These are phyloP conservation scores for Stratiomys singularior DNA, from an alignment of 2,888 invertebrate species.

Conservation along the genomic window DNA sequence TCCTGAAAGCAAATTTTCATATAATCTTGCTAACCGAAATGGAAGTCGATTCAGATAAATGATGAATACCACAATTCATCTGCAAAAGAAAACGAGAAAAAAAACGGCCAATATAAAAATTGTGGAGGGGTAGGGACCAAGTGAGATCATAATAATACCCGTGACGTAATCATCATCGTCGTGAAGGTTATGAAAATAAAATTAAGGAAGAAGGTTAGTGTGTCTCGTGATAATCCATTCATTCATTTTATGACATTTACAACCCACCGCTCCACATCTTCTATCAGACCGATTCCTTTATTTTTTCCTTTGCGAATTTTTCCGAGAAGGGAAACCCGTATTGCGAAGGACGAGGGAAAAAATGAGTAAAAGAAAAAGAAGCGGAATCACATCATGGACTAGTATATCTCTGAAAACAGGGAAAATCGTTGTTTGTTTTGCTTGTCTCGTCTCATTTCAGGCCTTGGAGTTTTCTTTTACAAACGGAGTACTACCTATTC, in stretches of 20 bases:
- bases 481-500: not conserved
- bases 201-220: constrained; percentile 53
- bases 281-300: constrained; percentile 8
- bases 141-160: constrained; percentile 28
- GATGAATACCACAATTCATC: constrained; percentile 4
- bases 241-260: constrained; percentile 53
- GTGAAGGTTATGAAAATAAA: constrained; percentile 53
- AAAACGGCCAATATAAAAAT: not conserved
- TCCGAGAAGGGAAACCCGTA: constrained; percentile 16
- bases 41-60: not conserved
- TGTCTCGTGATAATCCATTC: constrained; percentile 54
- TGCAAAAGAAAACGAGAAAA: not conserved
- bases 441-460: constrained; percentile 47
- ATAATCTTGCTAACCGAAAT: not conserved
- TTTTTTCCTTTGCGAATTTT: constrained; percentile 25
- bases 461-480: constrained; percentile 43
- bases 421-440: constrained; percentile 51
- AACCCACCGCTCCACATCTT: constrained; percentile 29
- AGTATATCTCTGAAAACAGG: not conserved
- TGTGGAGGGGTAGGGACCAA: not conserved
- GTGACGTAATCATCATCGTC: constrained; percentile 31
- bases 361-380: constrained; percentile 29
- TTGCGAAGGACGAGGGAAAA: constrained; percentile 22
- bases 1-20: not conserved
- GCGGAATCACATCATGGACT: constrained; percentile 6